Conservation (phyloP, 2,888 invertebrate genomes). For the Lochmaea capreae region DNA sequence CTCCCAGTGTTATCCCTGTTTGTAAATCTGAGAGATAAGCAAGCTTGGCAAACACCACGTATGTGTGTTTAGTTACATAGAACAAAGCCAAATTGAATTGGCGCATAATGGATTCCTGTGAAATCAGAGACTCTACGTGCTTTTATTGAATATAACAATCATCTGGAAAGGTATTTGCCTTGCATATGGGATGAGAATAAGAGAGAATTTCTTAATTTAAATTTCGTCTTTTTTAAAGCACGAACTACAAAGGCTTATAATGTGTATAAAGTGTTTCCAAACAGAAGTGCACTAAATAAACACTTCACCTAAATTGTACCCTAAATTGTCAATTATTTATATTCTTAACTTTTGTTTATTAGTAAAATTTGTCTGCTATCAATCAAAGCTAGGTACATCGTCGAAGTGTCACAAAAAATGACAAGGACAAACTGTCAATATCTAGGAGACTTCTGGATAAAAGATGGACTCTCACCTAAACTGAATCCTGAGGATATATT, state of each 20-base stretch:
- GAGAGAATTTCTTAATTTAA: constrained; percentile 9
- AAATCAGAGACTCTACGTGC: constrained; percentile 42
- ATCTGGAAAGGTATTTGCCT: constrained; percentile 25
- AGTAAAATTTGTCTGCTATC: too few species aligned
- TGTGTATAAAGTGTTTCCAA: background rate
- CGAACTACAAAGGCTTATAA: background rate
- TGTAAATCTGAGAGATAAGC: constrained; percentile 46
- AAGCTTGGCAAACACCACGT: constrained; percentile 45
- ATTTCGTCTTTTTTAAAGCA: background rate
- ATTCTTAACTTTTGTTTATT: too few species aligned
- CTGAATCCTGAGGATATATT: too few species aligned
- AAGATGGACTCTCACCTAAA: too few species aligned
- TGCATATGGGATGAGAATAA: constrained; percentile 13
- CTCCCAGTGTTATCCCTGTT: constrained; percentile 39
- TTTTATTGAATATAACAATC: constrained; percentile 41
- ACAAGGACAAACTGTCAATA: too few species aligned
- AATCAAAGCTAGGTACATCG: too few species aligned
- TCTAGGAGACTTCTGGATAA: too few species aligned
- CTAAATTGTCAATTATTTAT: too few species aligned
- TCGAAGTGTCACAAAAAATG: too few species aligned
- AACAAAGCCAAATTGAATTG: constrained; percentile 51
- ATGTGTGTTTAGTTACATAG: constrained; percentile 44
- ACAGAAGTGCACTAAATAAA: background rate
- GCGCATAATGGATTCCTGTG: constrained; percentile 46
- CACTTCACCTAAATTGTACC: too few species aligned